These are phyloP conservation scores for Lithophane semibrunnea DNA, from an alignment of 2,888 invertebrate genomes.

Conservation along the genomic window DNA sequence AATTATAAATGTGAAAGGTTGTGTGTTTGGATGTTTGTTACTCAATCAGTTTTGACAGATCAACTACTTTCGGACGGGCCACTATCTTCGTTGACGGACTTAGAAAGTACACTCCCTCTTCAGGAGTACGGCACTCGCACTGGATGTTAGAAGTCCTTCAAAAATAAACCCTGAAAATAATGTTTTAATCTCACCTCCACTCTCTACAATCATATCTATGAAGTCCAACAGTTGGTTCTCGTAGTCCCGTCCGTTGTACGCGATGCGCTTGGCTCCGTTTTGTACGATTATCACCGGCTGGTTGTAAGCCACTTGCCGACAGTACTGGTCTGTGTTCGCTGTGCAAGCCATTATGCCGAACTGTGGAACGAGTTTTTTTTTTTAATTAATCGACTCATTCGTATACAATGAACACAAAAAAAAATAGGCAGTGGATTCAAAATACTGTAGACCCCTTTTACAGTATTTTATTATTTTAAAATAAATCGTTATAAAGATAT, in stretches of 20 bases:
- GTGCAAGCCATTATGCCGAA: conserved; percentile 84
- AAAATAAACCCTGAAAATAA: not conserved
- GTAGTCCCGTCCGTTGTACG: conserved; percentile 73
- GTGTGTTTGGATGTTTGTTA: too few relatives aligned
- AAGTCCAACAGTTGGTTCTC: conserved; percentile 76
- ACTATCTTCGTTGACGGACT: too few relatives aligned
- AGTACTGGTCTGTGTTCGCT: conserved; percentile 72
- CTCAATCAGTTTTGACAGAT: too few relatives aligned
- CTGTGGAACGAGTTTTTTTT: conserved; percentile 66
- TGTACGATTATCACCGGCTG: conserved; percentile 77
- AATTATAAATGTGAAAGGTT: too few relatives aligned
- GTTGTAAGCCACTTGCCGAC: conserved; percentile 72
- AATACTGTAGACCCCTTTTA: not conserved
- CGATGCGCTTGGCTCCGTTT: conserved; percentile 69
- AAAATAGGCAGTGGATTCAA: conserved; percentile 1
- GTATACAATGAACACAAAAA: not conserved
- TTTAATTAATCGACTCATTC: not conserved
- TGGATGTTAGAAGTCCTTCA: too few relatives aligned
- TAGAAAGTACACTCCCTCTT: too few relatives aligned
- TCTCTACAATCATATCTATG: conserved; percentile 76
- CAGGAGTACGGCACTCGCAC: too few relatives aligned
- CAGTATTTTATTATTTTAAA: too few relatives aligned
- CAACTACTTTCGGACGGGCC: too few relatives aligned
- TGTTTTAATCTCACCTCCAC: conserved; percentile 68
- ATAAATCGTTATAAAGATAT: too few relatives aligned